These are phyloP conservation scores for Ips nitidus DNA, from an alignment of 1,140 invertebrate genomes.

Conservation along the genomic window DNA sequence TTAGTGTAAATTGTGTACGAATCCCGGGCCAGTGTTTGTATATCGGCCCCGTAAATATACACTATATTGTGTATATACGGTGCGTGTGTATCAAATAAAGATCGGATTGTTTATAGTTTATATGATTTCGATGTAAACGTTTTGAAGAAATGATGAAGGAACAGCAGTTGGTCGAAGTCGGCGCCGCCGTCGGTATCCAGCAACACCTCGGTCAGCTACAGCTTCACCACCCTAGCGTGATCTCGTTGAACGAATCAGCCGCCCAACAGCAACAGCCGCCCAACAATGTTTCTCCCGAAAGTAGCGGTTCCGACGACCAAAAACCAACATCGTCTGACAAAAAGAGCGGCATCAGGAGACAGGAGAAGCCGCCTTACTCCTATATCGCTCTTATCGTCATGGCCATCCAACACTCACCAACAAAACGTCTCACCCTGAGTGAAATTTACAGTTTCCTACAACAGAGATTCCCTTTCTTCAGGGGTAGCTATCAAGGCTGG, in stretches of 20 bases:
- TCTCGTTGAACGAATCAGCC: conserved; percentile 43
- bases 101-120: conserved; percentile 47
- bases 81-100: conserved; percentile 49
- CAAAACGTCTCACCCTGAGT: conserved; percentile 80
- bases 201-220: conserved; percentile 49
- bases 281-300: conserved; percentile 40
- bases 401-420: conserved; percentile 92
- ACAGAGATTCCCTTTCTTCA: conserved; percentile 87
- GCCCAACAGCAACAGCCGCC: conserved; percentile 14
- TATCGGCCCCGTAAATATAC: conserved; percentile 51
- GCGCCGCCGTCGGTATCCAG: conserved; percentile 45
- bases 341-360: conserved; percentile 53
- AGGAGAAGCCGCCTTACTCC: conserved; percentile 95
- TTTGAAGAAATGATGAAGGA: conserved; percentile 52
- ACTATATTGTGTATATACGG: conserved; percentile 49
- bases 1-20: conserved; percentile 47
- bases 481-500: conserved; percentile 96
- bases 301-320: conserved; percentile 34
- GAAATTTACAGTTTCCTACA: conserved; percentile 83
- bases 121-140: conserved; percentile 48
- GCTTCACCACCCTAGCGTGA: conserved; percentile 46
- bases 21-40: conserved; percentile 48
- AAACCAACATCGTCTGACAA: conserved; percentile 48
- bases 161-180: conserved; percentile 48
- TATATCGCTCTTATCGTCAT: conserved; percentile 98